Evolutionary conservation across 2,113 vertebrate genomes (phyloP), one percentile per base, ranked within the genome.

Genomic region (Sinocyclocheilus rhinocerous): DNA sequence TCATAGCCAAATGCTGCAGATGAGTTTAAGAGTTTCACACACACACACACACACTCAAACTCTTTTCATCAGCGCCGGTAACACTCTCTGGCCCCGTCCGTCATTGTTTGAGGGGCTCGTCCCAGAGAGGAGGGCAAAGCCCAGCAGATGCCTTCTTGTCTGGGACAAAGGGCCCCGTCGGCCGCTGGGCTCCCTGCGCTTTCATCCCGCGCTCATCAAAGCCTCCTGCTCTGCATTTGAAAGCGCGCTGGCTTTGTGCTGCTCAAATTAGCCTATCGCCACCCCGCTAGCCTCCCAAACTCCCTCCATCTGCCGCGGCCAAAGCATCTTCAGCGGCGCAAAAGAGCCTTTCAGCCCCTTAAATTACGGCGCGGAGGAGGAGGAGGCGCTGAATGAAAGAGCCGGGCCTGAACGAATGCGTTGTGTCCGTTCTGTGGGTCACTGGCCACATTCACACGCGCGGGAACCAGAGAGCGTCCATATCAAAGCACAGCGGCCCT

Each of bases 101-200:
- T 88, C 91, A 94, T 95, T 96, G 95, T 95, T 93, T 55, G 77
- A 39, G 81, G 80, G 76, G 87, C 88, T 83, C 89, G 91, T 87
- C 91, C 70, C 86, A 91, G 86, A 88, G 88, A 87, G 90, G 88
- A 94, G 93, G 93, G 91, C 94, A 94, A 90, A 93, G 89, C 85
- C 92, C 81, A 72, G 94, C 96, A 97, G 96, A 97, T 96, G 96
- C 96, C 94, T 96, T 96, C 96, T 96, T 95, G 95, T 96, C 90
- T 91, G 93, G 95, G 93, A 97, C 95, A 96, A 98, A 97, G 94
- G 89, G 89, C 57, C 57, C 20, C 77, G 55, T 76, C 82, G 73
- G 83, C 84, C 89, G 84, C 92, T 22, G 57, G 57, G 57, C 57
- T 59, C 57, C 57, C 57, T 90, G 89, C 86, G 93, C 94, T 95